phyloP scores from a whole-genome alignment of 1,140 invertebrate genomes.

The Manduca sexta region DNA sequence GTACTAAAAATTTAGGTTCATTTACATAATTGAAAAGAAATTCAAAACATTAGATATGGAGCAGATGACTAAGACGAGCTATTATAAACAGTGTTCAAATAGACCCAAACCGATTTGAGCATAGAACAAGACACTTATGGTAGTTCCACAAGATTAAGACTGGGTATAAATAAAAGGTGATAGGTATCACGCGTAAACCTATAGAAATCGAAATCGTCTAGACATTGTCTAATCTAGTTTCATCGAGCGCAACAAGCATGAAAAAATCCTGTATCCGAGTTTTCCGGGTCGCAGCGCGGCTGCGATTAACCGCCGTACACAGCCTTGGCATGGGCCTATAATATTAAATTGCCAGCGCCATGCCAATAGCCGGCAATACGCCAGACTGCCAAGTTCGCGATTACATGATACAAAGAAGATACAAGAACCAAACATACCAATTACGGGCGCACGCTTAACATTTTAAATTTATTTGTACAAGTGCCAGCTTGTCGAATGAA shows the following conservation, averaged over 20 bases:
- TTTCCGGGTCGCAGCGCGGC: constrained; percentile 38
- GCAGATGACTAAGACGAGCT: no score
- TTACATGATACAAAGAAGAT: constrained; percentile 16
- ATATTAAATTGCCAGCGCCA: constrained; percentile 54
- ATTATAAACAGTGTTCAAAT: no score
- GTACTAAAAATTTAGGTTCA: constrained; percentile 12
- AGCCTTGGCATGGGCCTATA: constrained; percentile 51
- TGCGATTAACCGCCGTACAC: constrained; percentile 26
- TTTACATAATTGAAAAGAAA: no score
- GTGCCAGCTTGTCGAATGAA: no score
- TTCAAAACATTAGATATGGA: no score
- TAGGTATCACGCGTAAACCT: no score
- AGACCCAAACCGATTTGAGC: no score
- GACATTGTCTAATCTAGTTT: neutral
- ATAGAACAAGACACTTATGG: no score
- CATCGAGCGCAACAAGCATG: constrained; percentile 7
- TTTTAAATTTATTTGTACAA: no score
- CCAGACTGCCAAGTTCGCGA: constrained; percentile 46
- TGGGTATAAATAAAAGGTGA: no score
- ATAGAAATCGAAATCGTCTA: constrained; percentile 1
- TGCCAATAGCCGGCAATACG: constrained; percentile 48
- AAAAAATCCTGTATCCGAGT: constrained; percentile 20
- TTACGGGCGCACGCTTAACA: constrained; percentile 3
- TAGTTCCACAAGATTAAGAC: no score
- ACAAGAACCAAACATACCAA: constrained; percentile 29